Evolutionary conservation across 2,888 invertebrate genomes (phyloP), one percentile per base, ranked within the genome.

Genomic region (Trissolcus japonicus): DNA sequence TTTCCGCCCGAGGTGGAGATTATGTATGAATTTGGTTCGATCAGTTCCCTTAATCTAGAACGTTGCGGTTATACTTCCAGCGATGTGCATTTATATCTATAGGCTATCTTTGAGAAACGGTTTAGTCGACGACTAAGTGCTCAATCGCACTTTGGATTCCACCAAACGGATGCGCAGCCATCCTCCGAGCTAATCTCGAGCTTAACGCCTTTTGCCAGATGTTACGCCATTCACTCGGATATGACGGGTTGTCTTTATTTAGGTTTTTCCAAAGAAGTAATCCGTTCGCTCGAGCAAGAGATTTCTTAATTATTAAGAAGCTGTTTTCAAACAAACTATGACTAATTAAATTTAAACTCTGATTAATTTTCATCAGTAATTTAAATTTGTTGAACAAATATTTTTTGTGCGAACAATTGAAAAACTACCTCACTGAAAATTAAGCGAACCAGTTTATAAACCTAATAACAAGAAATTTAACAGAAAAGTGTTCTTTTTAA

Each of bases 141-240:
- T 73, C 73, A 53, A 50, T 46, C 53, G 67, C 63, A 65, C 63
- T 62, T 43, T 6, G 65, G 60, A 65, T 74, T 65, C 57, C 16
- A 17, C 40, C 25, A 57, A 71, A 72, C 43, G 76, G 66, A 71
- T 60, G 65, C 56, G 21, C 68, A 19, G 40, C 69, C 61, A 55
- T 65, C 40, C 60, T 41, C 51, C 16, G 16, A 54, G 69, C 60
- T 74, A 79, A 80, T 79, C 79, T 76, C 41, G 16, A 61, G 78
- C 73, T 74, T 66, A 71, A 62, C 78, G 73, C 82, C 79, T 72
- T 40, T 40, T 43, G 55, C 35, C 76, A 80, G 80, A 78, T 79
- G 76, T 63, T 71, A 19, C 76, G 16, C 43, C 35, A 51, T 51
- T 61, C 68, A 55, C 51, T 62, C 25, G 16, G 51, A 68, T 60